These are phyloP conservation scores for Lepetodrilus schrolli DNA, from an alignment of 2,888 invertebrate species.

Conservation along the genomic window DNA sequence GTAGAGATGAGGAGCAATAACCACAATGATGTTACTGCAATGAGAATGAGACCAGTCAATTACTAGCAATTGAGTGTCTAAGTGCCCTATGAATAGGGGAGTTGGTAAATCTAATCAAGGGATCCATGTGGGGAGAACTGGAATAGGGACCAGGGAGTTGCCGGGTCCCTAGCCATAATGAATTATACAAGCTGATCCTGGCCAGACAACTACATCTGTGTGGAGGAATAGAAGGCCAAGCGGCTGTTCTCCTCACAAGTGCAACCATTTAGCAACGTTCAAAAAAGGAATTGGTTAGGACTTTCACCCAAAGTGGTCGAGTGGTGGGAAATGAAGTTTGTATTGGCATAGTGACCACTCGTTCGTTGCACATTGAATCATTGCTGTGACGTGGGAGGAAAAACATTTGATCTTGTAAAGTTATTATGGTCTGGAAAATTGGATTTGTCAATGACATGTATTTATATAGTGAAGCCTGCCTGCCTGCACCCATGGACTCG, in stretches of 20 bases:
- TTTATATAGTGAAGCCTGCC: no score
- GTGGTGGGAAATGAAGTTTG: neutral
- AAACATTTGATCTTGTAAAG: neutral
- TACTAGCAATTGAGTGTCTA: slow-evolving; percentile 23
- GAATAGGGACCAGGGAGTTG: neutral
- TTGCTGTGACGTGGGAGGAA: neutral
- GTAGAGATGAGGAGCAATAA: slow-evolving; percentile 8
- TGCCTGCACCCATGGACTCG: no score
- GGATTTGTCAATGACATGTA: neutral
- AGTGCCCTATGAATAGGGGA: slow-evolving; percentile 15
- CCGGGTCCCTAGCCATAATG: neutral
- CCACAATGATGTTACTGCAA: neutral
- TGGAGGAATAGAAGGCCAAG: neutral
- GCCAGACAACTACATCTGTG: neutral
- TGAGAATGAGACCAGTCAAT: neutral
- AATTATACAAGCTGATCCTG: neutral
- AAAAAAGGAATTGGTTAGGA: neutral
- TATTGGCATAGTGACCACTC: neutral
- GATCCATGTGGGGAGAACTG: neutral
- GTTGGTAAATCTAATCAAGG: slow-evolving; percentile 19
- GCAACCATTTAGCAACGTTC: neutral
- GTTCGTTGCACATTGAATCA: neutral
- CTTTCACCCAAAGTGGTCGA: neutral
- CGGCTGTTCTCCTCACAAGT: neutral
- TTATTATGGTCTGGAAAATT: neutral